Percentiles rank a stretch among this genome's conserved stretches.
Conservation (phyloP, 1,140 invertebrate genomes). For the Chionoecetes opilio region DNA sequence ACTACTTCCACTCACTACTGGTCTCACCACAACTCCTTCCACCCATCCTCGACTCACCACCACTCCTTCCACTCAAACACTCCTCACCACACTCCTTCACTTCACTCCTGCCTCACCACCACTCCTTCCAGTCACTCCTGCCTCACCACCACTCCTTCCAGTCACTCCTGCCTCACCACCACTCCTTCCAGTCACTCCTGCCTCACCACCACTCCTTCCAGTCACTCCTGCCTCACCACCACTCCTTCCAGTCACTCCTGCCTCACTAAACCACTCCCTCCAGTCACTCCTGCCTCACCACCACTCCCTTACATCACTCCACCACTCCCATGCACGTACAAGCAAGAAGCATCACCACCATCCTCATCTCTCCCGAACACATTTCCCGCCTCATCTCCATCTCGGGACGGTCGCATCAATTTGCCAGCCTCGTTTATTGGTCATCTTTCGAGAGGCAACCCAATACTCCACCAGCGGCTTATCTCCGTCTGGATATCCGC, state of each 20-base stretch:
- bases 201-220: not conserved
- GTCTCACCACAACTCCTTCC: not conserved
- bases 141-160: not conserved
- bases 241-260: too few species aligned
- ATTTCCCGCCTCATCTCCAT: not conserved
- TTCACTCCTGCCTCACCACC: not conserved
- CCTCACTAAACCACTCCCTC: too few species aligned
- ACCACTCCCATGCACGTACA: not conserved
- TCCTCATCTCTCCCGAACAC: not conserved
- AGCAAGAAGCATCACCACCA: not conserved
- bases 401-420: not conserved
- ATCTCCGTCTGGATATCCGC: not conserved
- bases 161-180: not conserved
- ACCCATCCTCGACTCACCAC: not conserved
- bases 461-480: not conserved
- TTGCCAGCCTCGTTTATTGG: not conserved
- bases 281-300: not conserved
- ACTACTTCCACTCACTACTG: not conserved
- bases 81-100: too few species aligned
- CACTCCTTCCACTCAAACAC: too few species aligned
- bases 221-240: too few species aligned
- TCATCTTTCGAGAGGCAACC: slow-evolving; percentile 14
- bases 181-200: not conserved
- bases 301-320: too few species aligned
- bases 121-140: not conserved